These are phyloP conservation scores for Hycleus phaleratus DNA, from an alignment of 1,140 invertebrate genomes.

Conservation along the genomic window DNA sequence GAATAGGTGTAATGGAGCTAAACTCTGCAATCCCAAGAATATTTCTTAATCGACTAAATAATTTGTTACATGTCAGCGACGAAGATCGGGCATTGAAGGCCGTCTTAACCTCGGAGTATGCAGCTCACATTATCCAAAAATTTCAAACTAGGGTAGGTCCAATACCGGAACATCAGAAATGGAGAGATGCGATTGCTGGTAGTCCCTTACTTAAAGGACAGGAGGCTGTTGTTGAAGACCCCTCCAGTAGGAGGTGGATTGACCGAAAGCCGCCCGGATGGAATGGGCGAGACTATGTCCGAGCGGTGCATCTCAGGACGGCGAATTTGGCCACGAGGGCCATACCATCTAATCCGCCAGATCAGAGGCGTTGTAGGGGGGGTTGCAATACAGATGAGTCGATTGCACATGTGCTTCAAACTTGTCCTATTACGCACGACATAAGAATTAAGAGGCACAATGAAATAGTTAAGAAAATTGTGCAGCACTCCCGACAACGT, in stretches of 20 bases:
- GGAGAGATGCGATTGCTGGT: too few relatives aligned
- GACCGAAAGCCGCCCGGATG: slow-evolving; percentile 1
- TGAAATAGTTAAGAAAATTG: too few relatives aligned
- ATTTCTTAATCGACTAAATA: not conserved
- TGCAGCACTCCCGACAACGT: too few relatives aligned
- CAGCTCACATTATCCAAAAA: too few relatives aligned
- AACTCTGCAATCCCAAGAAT: slow-evolving; percentile 3
- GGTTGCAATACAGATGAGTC: not conserved
- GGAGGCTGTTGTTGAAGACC: too few relatives aligned
- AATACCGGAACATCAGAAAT: too few relatives aligned
- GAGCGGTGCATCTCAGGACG: slow-evolving; percentile 9
- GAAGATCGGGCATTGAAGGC: too few relatives aligned
- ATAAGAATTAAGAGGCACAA: slow-evolving; percentile 5
- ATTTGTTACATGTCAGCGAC: too few relatives aligned
- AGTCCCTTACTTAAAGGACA: too few relatives aligned
- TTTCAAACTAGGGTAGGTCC: too few relatives aligned
- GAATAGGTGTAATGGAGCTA: slow-evolving; percentile 19
- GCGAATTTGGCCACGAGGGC: not conserved
- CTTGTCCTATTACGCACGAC: slow-evolving; percentile 9
- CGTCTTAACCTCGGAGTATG: too few relatives aligned
- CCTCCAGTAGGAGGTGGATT: slow-evolving; percentile 6
- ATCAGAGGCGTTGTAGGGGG: not conserved
- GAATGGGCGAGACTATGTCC: slow-evolving; percentile 5
- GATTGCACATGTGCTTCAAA: slow-evolving; percentile 5
- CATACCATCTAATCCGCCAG: not conserved